These are phyloP conservation scores for Spinus olivaceus DNA, from an alignment of 2,797 vertebrate species.

Conservation along the genomic window DNA sequence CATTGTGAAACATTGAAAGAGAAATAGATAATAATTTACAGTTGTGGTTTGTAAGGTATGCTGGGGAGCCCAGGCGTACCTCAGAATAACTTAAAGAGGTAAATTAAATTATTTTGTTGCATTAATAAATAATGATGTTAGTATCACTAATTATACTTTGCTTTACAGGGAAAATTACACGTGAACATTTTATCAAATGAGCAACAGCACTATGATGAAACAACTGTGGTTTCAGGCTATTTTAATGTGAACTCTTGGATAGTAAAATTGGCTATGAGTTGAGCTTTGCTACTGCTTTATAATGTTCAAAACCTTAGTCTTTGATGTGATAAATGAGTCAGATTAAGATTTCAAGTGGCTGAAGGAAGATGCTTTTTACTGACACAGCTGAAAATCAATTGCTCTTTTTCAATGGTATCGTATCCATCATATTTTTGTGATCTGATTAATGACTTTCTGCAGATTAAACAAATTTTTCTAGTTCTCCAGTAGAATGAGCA, in stretches of 20 bases:
- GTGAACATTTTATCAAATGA: neutral
- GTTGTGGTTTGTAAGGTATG: neutral
- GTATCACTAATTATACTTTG: neutral
- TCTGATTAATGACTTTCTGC: conserved; percentile 7
- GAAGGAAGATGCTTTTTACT: neutral
- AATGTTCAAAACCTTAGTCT: neutral
- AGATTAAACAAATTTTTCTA: conserved; percentile 7
- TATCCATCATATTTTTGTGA: neutral
- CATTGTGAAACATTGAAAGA: neutral
- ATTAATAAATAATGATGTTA: neutral
- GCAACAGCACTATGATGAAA: neutral
- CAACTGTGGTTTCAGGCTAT: neutral
- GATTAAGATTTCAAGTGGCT: neutral
- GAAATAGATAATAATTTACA: neutral
- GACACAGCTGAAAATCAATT: conserved; percentile 10
- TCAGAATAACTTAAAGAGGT: neutral
- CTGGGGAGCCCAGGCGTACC: neutral
- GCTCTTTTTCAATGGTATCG: neutral
- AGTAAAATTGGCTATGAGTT: neutral
- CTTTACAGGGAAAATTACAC: neutral
- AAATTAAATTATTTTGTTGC: neutral
- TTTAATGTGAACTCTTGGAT: neutral
- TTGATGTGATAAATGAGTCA: conserved; percentile 9
- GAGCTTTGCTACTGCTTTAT: neutral
- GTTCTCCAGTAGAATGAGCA: neutral